A percentile compares a stretch with the other conserved stretches of the same genome.
These are phyloP conservation scores for Xiphophorus birchmanni DNA, from an alignment of 2,797 vertebrate species.

Conservation along the genomic window DNA sequence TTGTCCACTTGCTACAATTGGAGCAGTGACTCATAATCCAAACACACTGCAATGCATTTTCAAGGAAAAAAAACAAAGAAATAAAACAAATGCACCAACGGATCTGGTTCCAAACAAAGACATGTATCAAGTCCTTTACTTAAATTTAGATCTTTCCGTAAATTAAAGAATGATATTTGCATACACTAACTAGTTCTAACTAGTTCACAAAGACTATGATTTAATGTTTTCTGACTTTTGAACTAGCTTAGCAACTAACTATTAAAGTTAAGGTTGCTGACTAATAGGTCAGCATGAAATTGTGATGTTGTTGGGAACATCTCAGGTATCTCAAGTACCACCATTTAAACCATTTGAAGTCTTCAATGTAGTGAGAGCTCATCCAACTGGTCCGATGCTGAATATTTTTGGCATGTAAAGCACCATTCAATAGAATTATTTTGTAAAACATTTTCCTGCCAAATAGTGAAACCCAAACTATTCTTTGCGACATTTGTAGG, in stretches of 20 bases:
- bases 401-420: not conserved
- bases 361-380: not conserved
- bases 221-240: not conserved
- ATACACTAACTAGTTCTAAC: not conserved
- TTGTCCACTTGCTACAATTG: conserved; percentile 1
- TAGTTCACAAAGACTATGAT: not conserved
- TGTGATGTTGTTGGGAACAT: not conserved
- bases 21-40: conserved; percentile 1
- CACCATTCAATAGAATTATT: not conserved
- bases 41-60: not conserved
- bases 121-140: not conserved
- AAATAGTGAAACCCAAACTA: not conserved
- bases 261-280: not conserved
- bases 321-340: not conserved
- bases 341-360: not conserved
- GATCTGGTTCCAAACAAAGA: not conserved
- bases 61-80: not conserved
- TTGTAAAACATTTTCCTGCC: not conserved
- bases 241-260: not conserved
- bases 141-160: not conserved
- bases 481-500: not conserved
- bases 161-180: not conserved
- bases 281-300: not conserved
- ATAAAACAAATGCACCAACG: not conserved
- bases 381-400: not conserved